These are phyloP conservation scores for Ataeniobius toweri DNA, from an alignment of 2,797 vertebrate species.

Conservation along the genomic window DNA sequence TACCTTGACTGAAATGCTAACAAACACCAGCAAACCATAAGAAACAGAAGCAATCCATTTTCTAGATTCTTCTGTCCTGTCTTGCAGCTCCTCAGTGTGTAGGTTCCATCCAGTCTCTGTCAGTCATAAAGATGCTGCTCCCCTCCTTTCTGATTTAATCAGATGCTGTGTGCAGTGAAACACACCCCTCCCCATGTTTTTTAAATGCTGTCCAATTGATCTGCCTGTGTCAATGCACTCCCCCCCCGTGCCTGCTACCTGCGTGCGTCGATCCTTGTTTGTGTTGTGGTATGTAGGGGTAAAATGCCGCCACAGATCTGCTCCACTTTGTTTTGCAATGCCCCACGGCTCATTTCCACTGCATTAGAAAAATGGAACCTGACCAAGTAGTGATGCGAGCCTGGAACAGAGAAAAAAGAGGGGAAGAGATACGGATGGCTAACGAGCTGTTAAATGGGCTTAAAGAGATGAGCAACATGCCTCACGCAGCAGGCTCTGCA, in stretches of 20 bases:
- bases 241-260: constrained; percentile 1
- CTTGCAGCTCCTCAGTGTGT: not conserved
- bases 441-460: constrained; percentile 78
- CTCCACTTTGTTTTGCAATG: constrained; percentile 52
- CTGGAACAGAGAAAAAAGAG: constrained; percentile 56
- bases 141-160: constrained; percentile 27
- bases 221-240: constrained; percentile 15
- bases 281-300: constrained; percentile 37
- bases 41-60: not conserved
- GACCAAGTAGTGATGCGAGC: constrained; percentile 69
- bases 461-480: constrained; percentile 70
- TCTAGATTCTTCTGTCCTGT: not conserved
- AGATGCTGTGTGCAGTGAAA: constrained; percentile 16
- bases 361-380: constrained; percentile 75
- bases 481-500: constrained; percentile 41
- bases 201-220: constrained; percentile 29
- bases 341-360: constrained; percentile 74
- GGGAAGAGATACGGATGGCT: constrained; percentile 47
- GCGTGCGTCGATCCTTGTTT: constrained; percentile 25
- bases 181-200: constrained; percentile 3
- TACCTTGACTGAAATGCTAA: not conserved
- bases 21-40: not conserved
- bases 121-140: not conserved
- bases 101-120: not conserved
- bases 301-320: constrained; percentile 42